These are phyloP conservation scores for Drepanosiphum platanoidis DNA, from an alignment of 2,888 invertebrate species.

Conservation along the genomic window DNA sequence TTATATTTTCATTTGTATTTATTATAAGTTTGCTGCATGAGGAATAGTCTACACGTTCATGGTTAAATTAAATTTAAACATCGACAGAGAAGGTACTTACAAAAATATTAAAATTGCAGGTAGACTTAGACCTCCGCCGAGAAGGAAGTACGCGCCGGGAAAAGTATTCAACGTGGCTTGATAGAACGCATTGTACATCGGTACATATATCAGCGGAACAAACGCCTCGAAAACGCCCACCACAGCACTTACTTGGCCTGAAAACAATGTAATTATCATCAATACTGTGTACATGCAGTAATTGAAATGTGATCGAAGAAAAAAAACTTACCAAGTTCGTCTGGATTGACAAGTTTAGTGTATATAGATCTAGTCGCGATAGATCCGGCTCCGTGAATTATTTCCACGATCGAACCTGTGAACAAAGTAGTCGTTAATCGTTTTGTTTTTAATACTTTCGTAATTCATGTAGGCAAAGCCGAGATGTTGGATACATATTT, in stretches of 20 bases:
- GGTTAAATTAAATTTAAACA: no score
- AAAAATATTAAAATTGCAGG: constrained; percentile 54
- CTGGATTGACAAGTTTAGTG: constrained; percentile 39
- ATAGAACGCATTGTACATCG: constrained; percentile 52
- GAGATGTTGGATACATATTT: no score
- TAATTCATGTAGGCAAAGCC: no score
- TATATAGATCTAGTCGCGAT: constrained; percentile 55
- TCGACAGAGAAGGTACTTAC: constrained; percentile 9
- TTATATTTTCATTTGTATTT: no score
- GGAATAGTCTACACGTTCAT: no score
- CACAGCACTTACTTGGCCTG: constrained; percentile 51
- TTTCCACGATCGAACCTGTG: constrained; percentile 49
- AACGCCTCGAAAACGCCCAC: constrained; percentile 45
- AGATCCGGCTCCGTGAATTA: constrained; percentile 46
- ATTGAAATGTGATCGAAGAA: no score
- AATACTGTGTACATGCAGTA: no score
- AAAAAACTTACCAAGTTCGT: constrained; percentile 61
- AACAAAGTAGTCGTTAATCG: no score
- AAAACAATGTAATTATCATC: no score
- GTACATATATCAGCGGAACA: constrained; percentile 46
- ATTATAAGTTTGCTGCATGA: no score
- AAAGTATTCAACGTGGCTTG: constrained; percentile 53
- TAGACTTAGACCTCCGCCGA: constrained; percentile 37
- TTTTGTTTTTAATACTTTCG: no score
- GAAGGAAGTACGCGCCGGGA: constrained; percentile 47